Conservation (phyloP, 2,113 vertebrate species). For the Nettapus auritus region DNA sequence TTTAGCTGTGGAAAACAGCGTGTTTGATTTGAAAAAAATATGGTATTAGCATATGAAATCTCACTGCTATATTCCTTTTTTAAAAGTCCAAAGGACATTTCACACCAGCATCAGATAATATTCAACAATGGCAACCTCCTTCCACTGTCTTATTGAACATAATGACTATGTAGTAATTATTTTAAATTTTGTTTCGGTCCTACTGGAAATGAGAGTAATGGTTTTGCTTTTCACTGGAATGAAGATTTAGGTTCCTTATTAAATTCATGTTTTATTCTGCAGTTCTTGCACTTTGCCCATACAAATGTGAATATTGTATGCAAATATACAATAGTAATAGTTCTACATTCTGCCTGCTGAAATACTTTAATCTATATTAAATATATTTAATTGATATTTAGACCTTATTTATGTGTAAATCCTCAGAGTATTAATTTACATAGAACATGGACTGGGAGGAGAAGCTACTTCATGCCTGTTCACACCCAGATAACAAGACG, state of each 20-base stretch:
- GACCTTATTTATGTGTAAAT: background rate
- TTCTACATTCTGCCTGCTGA: background rate
- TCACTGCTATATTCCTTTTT: background rate
- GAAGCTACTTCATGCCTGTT: background rate
- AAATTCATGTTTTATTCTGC: background rate
- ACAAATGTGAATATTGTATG: background rate
- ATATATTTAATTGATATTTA: background rate
- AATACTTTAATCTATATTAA: background rate
- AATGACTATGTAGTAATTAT: background rate
- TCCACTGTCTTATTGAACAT: background rate
- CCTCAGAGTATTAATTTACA: background rate
- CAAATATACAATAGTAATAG: background rate
- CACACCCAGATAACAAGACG: background rate
- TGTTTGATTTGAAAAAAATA: conserved; percentile 11
- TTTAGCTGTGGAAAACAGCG: background rate
- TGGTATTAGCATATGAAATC: background rate
- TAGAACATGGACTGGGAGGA: too few species aligned
- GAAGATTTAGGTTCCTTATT: background rate
- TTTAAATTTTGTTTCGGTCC: background rate
- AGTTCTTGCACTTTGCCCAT: background rate
- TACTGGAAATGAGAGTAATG: background rate
- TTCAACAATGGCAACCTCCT: background rate
- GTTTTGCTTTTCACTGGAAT: background rate
- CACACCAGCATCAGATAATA: background rate
- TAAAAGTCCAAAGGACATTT: background rate